phyloP scores from a whole-genome alignment of 1,140 invertebrate genomes.

The Drosophila sproati region DNA sequence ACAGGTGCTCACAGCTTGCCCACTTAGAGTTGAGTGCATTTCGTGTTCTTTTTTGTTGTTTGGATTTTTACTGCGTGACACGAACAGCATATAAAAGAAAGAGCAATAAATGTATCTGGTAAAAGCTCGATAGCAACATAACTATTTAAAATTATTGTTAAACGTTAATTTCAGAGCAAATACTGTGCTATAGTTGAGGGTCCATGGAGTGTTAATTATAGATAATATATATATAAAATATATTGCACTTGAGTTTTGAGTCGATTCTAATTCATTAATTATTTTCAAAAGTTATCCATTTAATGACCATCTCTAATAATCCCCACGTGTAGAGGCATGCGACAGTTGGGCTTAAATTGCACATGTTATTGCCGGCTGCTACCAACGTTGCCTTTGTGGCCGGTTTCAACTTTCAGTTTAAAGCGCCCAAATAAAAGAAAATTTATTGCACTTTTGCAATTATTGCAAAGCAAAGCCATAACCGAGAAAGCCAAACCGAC shows the following conservation, averaged over 20 bases:
- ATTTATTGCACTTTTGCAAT: slow-evolving; percentile 77
- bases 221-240: too few species aligned
- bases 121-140: too few species aligned
- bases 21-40: neutral
- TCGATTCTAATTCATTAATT: neutral
- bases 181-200: too few species aligned
- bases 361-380: slow-evolving; percentile 25
- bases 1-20: slow-evolving; percentile 15
- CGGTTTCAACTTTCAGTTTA: slow-evolving; percentile 39
- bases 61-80: slow-evolving; percentile 1
- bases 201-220: too few species aligned
- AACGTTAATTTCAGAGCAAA: too few species aligned
- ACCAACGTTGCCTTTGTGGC: slow-evolving; percentile 2
- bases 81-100: neutral
- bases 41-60: neutral
- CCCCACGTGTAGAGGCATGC: neutral
- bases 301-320: neutral
- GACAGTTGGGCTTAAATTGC: slow-evolving; percentile 6
- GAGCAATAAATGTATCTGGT: too few species aligned
- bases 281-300: neutral
- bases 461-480: slow-evolving; percentile 77
- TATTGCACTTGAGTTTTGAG: too few species aligned
- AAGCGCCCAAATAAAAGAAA: slow-evolving; percentile 57
- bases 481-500: slow-evolving; percentile 38
- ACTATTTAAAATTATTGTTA: too few species aligned